A percentile compares a stretch with the other conserved stretches of the same genome.
phyloP scores from a whole-genome alignment of 2,113 vertebrate species.

The Chauna torquata region DNA sequence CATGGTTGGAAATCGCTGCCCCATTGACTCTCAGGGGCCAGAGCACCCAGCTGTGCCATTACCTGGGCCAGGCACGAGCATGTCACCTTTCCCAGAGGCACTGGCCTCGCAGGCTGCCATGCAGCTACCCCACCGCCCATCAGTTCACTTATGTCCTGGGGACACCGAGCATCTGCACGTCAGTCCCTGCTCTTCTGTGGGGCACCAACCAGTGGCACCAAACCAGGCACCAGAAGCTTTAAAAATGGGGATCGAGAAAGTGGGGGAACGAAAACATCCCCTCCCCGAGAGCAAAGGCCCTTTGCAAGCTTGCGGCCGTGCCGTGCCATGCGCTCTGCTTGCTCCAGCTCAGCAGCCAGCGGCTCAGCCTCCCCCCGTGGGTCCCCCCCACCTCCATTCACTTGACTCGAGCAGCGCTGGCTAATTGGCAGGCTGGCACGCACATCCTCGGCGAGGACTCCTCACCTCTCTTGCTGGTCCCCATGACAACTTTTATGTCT shows the following conservation, averaged over 20 bases:
- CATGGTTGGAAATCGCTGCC: neutral
- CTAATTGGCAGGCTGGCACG: conserved; percentile 16
- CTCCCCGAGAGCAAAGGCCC: rapidly evolving
- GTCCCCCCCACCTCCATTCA: neutral
- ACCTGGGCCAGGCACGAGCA: neutral
- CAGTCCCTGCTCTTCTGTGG: neutral
- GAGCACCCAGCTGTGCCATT: neutral
- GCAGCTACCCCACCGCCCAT: neutral
- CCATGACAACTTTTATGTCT: conserved; percentile 61
- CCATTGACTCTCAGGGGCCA: neutral
- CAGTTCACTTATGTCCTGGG: neutral
- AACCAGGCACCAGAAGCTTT: neutral
- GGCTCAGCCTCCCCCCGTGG: neutral
- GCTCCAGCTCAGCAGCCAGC: rapidly evolving
- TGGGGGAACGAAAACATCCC: rapidly evolving
- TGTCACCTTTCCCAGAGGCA: neutral
- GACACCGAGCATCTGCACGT: neutral
- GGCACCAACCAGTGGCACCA: neutral
- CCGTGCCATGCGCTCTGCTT: neutral
- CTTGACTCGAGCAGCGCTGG: neutral
- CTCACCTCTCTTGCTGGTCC: conserved; percentile 8
- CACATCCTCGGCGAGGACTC: neutral
- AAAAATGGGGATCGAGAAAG: neutral
- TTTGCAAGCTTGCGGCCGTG: neutral
- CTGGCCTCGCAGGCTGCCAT: neutral